phyloP scores from a whole-genome alignment of 53 echinoderm and acorn worm genomes.

The Holothuria leucospilota region DNA sequence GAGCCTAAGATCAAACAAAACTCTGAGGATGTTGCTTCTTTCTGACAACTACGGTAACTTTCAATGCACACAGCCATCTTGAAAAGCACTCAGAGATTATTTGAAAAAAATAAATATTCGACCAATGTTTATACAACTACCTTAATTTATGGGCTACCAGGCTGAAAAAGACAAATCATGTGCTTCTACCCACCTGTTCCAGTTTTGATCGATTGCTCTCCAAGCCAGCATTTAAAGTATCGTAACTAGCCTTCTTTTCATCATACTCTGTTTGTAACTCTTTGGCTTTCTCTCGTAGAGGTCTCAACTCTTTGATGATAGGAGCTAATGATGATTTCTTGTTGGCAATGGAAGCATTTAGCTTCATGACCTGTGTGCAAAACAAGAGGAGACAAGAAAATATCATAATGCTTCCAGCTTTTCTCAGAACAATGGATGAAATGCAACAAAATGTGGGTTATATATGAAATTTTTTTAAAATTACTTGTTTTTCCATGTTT shows the following conservation, averaged over 20 bases:
- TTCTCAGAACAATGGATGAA: neutral
- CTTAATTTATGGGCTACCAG: too few relatives aligned
- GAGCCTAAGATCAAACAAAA: too few relatives aligned
- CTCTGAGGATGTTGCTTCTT: too few relatives aligned
- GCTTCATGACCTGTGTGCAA: constrained; percentile 76
- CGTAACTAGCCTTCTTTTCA: constrained; percentile 86
- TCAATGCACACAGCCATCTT: too few relatives aligned
- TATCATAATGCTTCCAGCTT: neutral
- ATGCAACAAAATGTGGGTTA: neutral
- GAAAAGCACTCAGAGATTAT: too few relatives aligned
- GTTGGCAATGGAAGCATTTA: constrained; percentile 78
- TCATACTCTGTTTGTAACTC: constrained; percentile 80
- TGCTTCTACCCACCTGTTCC: constrained; percentile 78
- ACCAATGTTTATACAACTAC: too few relatives aligned
- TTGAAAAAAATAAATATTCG: too few relatives aligned
- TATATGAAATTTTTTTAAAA: neutral
- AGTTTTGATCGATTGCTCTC: constrained; percentile 95
- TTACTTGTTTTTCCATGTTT: neutral
- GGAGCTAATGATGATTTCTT: constrained; percentile 93
- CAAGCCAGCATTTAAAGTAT: constrained; percentile 87
- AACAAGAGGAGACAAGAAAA: neutral
- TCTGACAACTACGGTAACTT: too few relatives aligned
- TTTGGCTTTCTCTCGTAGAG: constrained; percentile 80
- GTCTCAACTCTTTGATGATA: constrained; percentile 91
- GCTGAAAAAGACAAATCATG: constrained; percentile 7